Evolutionary conservation across 2,113 vertebrate genomes (phyloP).

Genomic region (Brachyhypopomus occidentalis): DNA sequence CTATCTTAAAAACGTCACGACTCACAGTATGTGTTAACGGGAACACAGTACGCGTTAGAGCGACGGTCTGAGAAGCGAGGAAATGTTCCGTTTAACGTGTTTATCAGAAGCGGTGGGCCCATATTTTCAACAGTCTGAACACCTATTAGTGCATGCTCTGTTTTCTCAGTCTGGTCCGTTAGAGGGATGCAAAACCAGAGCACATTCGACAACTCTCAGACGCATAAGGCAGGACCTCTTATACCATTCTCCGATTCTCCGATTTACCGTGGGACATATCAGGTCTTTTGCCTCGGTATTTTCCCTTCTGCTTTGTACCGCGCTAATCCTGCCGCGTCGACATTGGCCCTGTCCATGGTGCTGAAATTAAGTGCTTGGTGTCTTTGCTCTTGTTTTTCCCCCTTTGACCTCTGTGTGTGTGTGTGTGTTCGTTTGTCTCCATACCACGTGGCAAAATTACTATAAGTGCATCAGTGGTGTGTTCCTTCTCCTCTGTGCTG

Average conservation of each 20-base stretch:
- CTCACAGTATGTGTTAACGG: background rate
- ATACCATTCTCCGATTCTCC: too few species aligned
- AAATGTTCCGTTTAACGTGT: too few species aligned
- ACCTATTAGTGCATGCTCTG: too few species aligned
- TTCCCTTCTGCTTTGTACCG: too few species aligned
- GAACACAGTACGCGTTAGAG: background rate
- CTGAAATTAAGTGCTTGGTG: background rate
- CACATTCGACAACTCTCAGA: too few species aligned
- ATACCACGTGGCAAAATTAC: background rate
- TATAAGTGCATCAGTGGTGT: background rate
- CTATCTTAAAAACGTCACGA: background rate
- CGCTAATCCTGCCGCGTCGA: background rate
- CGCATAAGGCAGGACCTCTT: too few species aligned
- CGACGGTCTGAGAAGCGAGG: background rate
- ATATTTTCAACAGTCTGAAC: background rate
- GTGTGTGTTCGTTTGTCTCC: background rate
- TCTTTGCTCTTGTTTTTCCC: background rate
- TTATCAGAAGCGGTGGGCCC: too few species aligned
- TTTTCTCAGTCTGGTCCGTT: too few species aligned
- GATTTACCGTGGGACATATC: too few species aligned
- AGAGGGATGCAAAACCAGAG: too few species aligned
- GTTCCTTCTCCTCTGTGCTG: conserved; percentile 7
- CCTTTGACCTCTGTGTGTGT: too few species aligned
- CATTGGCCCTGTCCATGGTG: conserved; percentile 19
- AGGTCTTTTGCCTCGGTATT: too few species aligned